Percentiles rank a stretch among this genome's conserved stretches.
Conservation (phyloP, 2,888 invertebrate genomes). For the Orchesella flavescens region DNA sequence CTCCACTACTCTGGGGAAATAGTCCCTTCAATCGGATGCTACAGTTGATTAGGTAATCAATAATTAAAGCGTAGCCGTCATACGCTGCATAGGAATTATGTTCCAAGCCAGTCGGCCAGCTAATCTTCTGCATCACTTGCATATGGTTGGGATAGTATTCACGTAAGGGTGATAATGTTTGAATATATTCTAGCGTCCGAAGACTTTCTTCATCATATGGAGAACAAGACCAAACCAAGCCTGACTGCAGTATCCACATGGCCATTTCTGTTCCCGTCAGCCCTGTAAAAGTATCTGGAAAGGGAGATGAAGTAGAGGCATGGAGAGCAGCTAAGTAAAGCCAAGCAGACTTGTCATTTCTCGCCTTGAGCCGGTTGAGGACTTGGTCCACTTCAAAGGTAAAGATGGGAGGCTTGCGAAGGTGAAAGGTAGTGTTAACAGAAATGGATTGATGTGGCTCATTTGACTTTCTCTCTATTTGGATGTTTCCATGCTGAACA, state of each 20-base stretch:
- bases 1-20: not conserved
- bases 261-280: slow-evolving; percentile 65
- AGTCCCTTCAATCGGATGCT: slow-evolving; percentile 1
- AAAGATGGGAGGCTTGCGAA: slow-evolving; percentile 34
- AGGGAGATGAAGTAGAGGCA: slow-evolving; percentile 49
- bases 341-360: slow-evolving; percentile 59
- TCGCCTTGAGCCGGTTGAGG: slow-evolving; percentile 40
- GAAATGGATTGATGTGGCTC: not conserved
- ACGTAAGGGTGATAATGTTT: slow-evolving; percentile 33
- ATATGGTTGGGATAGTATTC: slow-evolving; percentile 50
- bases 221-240: slow-evolving; percentile 47
- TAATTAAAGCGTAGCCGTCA: slow-evolving; percentile 25
- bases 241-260: slow-evolving; percentile 56
- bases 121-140: slow-evolving; percentile 38
- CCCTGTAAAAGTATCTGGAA: slow-evolving; percentile 61
- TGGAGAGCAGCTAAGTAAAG: slow-evolving; percentile 58
- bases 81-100: slow-evolving; percentile 34
- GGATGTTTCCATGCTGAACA: slow-evolving; percentile 10
- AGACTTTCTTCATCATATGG: slow-evolving; percentile 51
- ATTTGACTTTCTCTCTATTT: not conserved
- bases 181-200: slow-evolving; percentile 26
- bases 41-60: slow-evolving; percentile 16
- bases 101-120: slow-evolving; percentile 18
- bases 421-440: not conserved
- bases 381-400: slow-evolving; percentile 43